phyloP scores from a whole-genome alignment of 2,113 vertebrate genomes.

The Burhinus bistriatus region DNA sequence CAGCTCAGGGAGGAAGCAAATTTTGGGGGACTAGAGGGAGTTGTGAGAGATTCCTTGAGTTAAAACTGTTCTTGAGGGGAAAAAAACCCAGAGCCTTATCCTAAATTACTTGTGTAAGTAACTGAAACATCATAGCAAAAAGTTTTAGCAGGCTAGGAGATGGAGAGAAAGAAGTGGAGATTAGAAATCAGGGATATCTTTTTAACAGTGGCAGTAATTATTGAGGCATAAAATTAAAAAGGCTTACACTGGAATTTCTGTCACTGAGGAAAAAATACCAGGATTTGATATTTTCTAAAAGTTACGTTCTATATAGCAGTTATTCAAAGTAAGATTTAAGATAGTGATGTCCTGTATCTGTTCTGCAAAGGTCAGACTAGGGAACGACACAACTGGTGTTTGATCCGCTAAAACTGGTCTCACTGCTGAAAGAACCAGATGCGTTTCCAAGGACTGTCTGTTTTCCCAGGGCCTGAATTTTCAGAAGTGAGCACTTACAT shows the following conservation, averaged over 20 bases:
- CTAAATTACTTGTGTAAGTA: not conserved
- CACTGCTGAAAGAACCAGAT: not conserved
- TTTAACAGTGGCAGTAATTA: not conserved
- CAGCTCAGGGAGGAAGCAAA: not conserved
- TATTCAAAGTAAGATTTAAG: not conserved
- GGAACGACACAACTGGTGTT: not conserved
- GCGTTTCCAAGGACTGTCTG: not conserved
- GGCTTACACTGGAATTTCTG: not conserved
- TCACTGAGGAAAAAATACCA: not conserved
- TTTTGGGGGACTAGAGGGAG: no score
- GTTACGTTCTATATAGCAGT: rapidly evolving
- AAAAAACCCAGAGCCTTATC: not conserved
- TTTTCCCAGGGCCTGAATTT: not conserved
- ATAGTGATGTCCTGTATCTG: not conserved
- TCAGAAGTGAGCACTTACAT: not conserved
- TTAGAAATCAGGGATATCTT: not conserved
- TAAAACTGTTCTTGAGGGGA: not conserved
- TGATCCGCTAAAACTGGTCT: not conserved
- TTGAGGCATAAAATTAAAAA: not conserved
- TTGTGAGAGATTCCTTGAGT: not conserved
- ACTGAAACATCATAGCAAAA: not conserved
- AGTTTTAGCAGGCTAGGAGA: not conserved
- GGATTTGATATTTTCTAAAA: not conserved
- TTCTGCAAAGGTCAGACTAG: not conserved
- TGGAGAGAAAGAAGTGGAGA: not conserved